Evolutionary conservation across 2,888 invertebrate species (phyloP).

Genomic region (Pomacea canaliculata): DNA sequence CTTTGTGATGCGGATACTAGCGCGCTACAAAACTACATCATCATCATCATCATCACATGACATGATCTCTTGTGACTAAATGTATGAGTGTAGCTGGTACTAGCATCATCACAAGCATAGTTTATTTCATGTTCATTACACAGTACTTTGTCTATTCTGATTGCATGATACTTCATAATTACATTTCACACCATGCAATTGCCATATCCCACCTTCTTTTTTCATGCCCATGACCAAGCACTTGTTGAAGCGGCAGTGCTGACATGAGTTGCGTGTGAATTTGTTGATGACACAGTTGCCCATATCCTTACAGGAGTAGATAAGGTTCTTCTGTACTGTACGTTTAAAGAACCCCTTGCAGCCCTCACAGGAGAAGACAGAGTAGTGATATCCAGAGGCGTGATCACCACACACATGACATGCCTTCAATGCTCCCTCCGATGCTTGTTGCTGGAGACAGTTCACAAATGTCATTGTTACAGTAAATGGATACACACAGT

Average conservation of each 20-base stretch:
- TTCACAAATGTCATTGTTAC: slow-evolving; percentile 68
- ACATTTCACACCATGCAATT: no score
- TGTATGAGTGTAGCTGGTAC: no score
- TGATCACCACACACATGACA: slow-evolving; percentile 67
- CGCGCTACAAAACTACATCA: no score
- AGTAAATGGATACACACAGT: slow-evolving; percentile 65
- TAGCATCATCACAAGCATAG: no score
- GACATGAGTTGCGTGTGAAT: slow-evolving; percentile 68
- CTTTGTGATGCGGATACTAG: no score
- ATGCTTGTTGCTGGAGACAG: slow-evolving; percentile 62
- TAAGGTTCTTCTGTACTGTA: slow-evolving; percentile 67
- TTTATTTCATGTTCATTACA: no score
- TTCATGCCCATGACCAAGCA: slow-evolving; percentile 69
- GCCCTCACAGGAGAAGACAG: slow-evolving; percentile 69
- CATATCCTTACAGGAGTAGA: slow-evolving; percentile 62
- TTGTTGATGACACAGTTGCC: slow-evolving; percentile 66
- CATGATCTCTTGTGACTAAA: no score
- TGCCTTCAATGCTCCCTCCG: slow-evolving; percentile 13
- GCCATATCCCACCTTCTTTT: slow-evolving; percentile 59
- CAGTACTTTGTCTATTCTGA: no score
- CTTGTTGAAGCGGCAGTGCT: slow-evolving; percentile 67
- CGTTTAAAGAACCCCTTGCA: slow-evolving; percentile 70
- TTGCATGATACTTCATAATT: no score
- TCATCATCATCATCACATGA: no score
- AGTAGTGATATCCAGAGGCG: slow-evolving; percentile 69